Conservation (phyloP, 2,888 invertebrate genomes). For the Netelia fuscicornis region DNA sequence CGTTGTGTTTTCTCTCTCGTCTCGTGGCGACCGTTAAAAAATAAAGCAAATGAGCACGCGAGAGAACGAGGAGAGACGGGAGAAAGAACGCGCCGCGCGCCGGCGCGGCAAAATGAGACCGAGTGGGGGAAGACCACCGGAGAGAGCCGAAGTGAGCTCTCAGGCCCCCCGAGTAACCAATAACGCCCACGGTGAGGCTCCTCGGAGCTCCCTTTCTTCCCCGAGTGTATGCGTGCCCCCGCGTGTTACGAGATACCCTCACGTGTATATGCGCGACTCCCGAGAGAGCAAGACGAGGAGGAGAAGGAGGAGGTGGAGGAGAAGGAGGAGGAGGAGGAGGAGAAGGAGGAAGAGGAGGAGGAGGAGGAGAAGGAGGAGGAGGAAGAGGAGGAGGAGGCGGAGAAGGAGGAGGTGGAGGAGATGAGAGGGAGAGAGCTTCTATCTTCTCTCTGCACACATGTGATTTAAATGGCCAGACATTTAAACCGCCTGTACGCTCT, state of each 20-base stretch:
- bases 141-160: slow-evolving; percentile 53
- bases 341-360: too few relatives aligned
- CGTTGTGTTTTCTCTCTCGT: slow-evolving; percentile 38
- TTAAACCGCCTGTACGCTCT: slow-evolving; percentile 62
- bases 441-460: slow-evolving; percentile 62
- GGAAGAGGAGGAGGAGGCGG: background rate
- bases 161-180: slow-evolving; percentile 65
- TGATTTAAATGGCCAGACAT: slow-evolving; percentile 71
- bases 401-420: background rate
- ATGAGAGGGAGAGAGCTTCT: background rate
- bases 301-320: background rate
- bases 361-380: too few relatives aligned
- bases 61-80: slow-evolving; percentile 39
- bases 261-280: background rate
- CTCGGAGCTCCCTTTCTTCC: slow-evolving; percentile 44
- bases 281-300: background rate
- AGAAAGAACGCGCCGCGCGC: slow-evolving; percentile 18
- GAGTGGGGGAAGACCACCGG: slow-evolving; percentile 63
- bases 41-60: slow-evolving; percentile 74
- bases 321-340: background rate
- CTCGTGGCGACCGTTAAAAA: slow-evolving; percentile 78
- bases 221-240: slow-evolving; percentile 50
- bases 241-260: slow-evolving; percentile 1
- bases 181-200: slow-evolving; percentile 60
- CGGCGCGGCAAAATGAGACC: slow-evolving; percentile 5